phyloP scores from a whole-genome alignment of 2,888 invertebrate species.

The Phlogophora meticulosa region DNA sequence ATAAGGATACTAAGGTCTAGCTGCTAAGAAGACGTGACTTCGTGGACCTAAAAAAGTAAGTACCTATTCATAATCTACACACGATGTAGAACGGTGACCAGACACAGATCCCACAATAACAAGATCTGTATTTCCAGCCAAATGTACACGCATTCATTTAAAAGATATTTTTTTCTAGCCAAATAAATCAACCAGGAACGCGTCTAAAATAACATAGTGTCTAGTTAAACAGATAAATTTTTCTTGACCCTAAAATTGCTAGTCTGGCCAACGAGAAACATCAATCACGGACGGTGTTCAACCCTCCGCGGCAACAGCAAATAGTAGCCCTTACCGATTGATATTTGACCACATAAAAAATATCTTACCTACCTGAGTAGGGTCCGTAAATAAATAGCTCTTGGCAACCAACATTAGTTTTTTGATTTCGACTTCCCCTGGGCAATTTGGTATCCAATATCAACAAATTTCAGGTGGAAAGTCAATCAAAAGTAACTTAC shows the following conservation, averaged over 20 bases:
- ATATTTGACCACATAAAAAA: slow-evolving; percentile 65
- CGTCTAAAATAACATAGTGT: slow-evolving; percentile 49
- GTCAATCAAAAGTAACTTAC: slow-evolving; percentile 51
- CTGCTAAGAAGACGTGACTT: no score
- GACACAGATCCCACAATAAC: no score
- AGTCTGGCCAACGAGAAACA: slow-evolving; percentile 53
- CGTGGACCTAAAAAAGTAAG: slow-evolving; percentile 1
- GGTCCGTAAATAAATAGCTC: slow-evolving; percentile 48
- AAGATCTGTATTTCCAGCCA: no score
- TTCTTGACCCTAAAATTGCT: slow-evolving; percentile 61
- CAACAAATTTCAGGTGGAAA: slow-evolving; percentile 48
- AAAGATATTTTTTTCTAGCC: slow-evolving; percentile 2
- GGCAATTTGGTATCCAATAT: slow-evolving; percentile 35
- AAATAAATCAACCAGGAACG: slow-evolving; percentile 48
- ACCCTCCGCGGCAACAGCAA: slow-evolving; percentile 56
- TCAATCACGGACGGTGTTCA: slow-evolving; percentile 66
- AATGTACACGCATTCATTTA: slow-evolving; percentile 1
- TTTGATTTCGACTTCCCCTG: slow-evolving; percentile 36
- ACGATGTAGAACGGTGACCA: not conserved
- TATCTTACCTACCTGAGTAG: slow-evolving; percentile 34
- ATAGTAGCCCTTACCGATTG: slow-evolving; percentile 64
- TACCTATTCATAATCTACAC: not conserved
- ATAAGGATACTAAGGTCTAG: no score
- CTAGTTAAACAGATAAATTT: slow-evolving; percentile 61
- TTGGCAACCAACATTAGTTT: slow-evolving; percentile 34